Conservation (phyloP, 2,797 vertebrate genomes). For the Silurus lanzhouensis region DNA sequence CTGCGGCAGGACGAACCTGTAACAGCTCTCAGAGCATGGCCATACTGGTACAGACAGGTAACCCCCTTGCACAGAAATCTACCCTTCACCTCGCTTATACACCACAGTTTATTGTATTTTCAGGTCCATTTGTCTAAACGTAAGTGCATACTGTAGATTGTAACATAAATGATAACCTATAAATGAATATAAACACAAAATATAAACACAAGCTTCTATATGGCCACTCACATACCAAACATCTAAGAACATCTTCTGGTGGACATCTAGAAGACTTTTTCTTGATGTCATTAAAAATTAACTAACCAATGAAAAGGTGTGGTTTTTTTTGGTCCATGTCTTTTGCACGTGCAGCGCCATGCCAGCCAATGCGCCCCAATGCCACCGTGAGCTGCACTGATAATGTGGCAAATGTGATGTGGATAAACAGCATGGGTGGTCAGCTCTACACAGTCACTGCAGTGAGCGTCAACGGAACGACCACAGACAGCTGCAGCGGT, state of each 20-base stretch:
- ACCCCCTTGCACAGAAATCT: conserved; percentile 15
- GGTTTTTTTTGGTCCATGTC: not conserved
- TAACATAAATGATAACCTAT: not conserved
- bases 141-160: not conserved
- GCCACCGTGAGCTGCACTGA: conserved; percentile 67
- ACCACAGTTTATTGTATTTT: not conserved
- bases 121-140: not conserved
- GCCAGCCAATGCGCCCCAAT: conserved; percentile 66
- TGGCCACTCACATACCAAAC: not conserved
- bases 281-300: not conserved
- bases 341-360: conserved; percentile 65
- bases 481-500: conserved; percentile 59
- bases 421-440: conserved; percentile 66
- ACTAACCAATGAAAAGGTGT: not conserved
- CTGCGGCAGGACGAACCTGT: conserved; percentile 74
- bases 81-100: not conserved
- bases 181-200: not conserved
- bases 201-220: not conserved
- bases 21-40: conserved; percentile 71
- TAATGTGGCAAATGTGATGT: conserved; percentile 71
- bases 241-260: not conserved
- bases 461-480: conserved; percentile 44
- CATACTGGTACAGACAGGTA: conserved; percentile 70
- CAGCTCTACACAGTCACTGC: conserved; percentile 69
- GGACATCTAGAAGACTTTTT: not conserved